These are phyloP conservation scores for Agrotis puta DNA, from an alignment of 2,888 invertebrate genomes.

Conservation along the genomic window DNA sequence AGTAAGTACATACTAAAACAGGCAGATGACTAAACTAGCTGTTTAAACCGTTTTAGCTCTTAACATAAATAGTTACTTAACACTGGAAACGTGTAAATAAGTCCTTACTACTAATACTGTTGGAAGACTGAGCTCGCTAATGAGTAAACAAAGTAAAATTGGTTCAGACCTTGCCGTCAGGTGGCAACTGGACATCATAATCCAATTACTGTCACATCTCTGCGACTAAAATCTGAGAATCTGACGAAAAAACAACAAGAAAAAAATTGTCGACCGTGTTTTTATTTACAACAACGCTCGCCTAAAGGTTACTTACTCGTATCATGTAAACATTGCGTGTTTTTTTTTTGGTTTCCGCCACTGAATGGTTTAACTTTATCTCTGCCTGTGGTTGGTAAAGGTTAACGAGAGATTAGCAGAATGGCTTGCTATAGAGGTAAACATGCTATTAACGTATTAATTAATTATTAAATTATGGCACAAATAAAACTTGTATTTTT, in stretches of 20 bases:
- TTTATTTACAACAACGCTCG: constrained; percentile 19
- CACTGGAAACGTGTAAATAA: constrained; percentile 4
- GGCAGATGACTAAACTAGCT: not conserved
- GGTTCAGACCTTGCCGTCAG: constrained; percentile 17
- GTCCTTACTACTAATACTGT: constrained; percentile 3
- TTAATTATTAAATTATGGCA: not conserved
- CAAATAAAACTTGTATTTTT: not conserved
- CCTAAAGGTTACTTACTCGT: not conserved
- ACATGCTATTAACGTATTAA: no score
- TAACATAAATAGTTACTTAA: not conserved
- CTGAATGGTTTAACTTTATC: constrained; percentile 21
- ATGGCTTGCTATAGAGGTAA: no score
- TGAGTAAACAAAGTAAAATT: constrained; percentile 44
- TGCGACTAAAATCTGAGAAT: constrained; percentile 25
- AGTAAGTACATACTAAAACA: not conserved
- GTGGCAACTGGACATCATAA: constrained; percentile 44
- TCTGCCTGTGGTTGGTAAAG: not conserved
- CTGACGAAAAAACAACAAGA: constrained; percentile 19
- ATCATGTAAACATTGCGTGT: constrained; percentile 3
- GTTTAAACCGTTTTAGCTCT: not conserved
- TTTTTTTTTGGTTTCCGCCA: constrained; percentile 18
- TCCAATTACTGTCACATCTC: constrained; percentile 40
- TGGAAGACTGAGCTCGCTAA: constrained; percentile 33
- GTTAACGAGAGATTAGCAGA: not conserved
- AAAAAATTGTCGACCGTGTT: constrained; percentile 18